Conservation (phyloP, 2,797 vertebrate genomes). For the Euthynnus affinis region DNA sequence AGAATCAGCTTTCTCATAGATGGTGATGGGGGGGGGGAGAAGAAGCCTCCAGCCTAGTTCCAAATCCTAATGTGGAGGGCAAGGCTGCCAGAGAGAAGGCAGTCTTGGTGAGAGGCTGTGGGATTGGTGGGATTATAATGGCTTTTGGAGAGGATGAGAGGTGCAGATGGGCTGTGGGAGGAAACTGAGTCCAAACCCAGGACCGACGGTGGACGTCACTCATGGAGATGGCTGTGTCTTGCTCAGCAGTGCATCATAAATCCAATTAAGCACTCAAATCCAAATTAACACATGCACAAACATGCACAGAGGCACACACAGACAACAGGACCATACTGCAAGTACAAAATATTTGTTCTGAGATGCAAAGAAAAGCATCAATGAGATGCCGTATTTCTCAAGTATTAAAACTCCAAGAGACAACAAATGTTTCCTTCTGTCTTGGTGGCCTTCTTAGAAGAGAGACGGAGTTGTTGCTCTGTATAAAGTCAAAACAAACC, state of each 20-base stretch:
- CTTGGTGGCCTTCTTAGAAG: constrained; percentile 10
- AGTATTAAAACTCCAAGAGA: constrained; percentile 42
- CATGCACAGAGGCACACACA: constrained; percentile 40
- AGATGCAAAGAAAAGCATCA: constrained; percentile 38
- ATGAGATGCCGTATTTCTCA: constrained; percentile 5
- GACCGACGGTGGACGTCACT: constrained; percentile 41
- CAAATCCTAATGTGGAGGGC: constrained; percentile 66
- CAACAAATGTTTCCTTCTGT: constrained; percentile 37
- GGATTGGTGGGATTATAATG: constrained; percentile 69
- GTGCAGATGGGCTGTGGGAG: constrained; percentile 74
- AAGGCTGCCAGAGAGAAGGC: constrained; percentile 63
- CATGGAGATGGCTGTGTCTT: constrained; percentile 47
- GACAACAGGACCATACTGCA: constrained; percentile 39
- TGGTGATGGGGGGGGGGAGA: constrained; percentile 49
- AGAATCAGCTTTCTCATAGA: constrained; percentile 63
- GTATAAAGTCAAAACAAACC: constrained; percentile 40
- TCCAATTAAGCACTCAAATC: constrained; percentile 71
- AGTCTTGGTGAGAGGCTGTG: constrained; percentile 55
- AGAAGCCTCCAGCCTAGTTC: constrained; percentile 49
- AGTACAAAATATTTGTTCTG: constrained; percentile 52
- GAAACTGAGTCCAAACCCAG: constrained; percentile 52
- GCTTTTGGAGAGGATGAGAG: constrained; percentile 67
- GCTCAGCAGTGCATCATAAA: constrained; percentile 62
- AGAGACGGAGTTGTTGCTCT: constrained; percentile 28
- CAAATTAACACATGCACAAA: constrained; percentile 57